A percentile compares a stretch with the other conserved stretches of the same genome.
These are phyloP conservation scores for Hedychridium roseum DNA, from an alignment of 2,888 invertebrate genomes.

Conservation along the genomic window DNA sequence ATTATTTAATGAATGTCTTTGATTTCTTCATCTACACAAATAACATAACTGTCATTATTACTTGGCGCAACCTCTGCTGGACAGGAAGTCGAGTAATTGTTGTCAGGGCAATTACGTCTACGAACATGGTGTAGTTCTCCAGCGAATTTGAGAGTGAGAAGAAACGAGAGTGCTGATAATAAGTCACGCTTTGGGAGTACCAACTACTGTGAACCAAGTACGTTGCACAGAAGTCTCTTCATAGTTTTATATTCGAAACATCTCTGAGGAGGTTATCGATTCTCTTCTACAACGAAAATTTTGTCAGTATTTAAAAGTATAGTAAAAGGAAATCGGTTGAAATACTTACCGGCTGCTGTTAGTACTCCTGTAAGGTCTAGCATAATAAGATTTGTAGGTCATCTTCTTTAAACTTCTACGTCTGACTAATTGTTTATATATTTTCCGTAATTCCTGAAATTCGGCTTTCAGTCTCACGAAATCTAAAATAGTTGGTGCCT, in stretches of 20 bases:
- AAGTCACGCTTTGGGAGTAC: too few relatives aligned
- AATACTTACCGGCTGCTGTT: too few relatives aligned
- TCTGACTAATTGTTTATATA: constrained; percentile 57
- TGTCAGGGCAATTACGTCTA: constrained; percentile 34
- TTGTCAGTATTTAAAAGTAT: too few relatives aligned
- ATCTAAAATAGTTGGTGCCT: constrained; percentile 69
- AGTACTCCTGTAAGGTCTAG: too few relatives aligned
- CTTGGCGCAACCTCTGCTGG: constrained; percentile 43
- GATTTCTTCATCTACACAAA: constrained; percentile 25
- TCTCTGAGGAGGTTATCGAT: too few relatives aligned
- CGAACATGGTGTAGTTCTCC: constrained; percentile 2
- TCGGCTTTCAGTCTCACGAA: constrained; percentile 68
- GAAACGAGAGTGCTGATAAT: not conserved
- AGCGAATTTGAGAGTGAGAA: constrained; percentile 3
- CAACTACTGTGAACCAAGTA: too few relatives aligned
- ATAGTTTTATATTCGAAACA: too few relatives aligned
- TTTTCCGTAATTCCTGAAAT: constrained; percentile 64
- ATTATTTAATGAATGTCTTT: too few relatives aligned
- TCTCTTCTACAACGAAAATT: too few relatives aligned
- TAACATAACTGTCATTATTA: constrained; percentile 42
- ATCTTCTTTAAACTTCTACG: constrained; percentile 41
- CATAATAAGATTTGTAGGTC: constrained; percentile 12
- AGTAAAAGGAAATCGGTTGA: too few relatives aligned
- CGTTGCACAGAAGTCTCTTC: too few relatives aligned
- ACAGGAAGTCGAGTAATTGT: constrained; percentile 26